Evolutionary conservation across 2,888 invertebrate species (phyloP), one percentile per base, ranked within the genome.

Genomic region (Coenonympha arcania): DNA sequence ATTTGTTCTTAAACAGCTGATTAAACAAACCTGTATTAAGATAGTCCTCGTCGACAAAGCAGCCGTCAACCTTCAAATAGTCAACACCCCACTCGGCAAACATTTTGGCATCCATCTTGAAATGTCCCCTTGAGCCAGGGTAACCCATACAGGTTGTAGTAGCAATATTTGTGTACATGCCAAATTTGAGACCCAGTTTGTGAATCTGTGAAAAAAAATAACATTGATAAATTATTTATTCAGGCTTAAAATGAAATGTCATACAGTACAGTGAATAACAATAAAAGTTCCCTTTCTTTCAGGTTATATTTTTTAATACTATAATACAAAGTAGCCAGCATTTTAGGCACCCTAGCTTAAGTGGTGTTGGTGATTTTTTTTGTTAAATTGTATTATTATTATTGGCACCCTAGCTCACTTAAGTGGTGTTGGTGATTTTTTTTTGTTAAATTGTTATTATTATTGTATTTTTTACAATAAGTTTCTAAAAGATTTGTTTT

Each of bases 21-120:
- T n/a, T n/a, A n/a, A n/a, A n/a, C n/a, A 28, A 62, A 85, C 85
- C 85, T 30, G 47, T 62, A 62, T 85, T 75, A 1, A 86, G 66
- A 34, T 63, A 65, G 0, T 71, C 63, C 28, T 88, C 79, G 6
- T 87, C 77, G 0, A 91, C 89, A 74, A 93, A 90, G 69, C 95
- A 95, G 0, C 94, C 95, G 64, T 95, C 95, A 8, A 95, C 86
- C 73, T 95, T 95, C 19, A 95, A 78, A 66, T 93, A 93, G 69
- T 95, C 95, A 0, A 94, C 90, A 0, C 76, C 89, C 94, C 94
- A 95, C 8, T 89, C 88, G 0, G 93, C 93, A 69, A 94, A 94
- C 0, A 90, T 90, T 52, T 90, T 68, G 0, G 93, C 92, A 64
- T 95, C 95, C 0, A 68, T 63, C 56, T 88, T 73, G 60, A 93